Evolutionary conservation across 35 echinoderm and acorn worm genomes (phyloP).

Genomic region (Apostichopus californicus): DNA sequence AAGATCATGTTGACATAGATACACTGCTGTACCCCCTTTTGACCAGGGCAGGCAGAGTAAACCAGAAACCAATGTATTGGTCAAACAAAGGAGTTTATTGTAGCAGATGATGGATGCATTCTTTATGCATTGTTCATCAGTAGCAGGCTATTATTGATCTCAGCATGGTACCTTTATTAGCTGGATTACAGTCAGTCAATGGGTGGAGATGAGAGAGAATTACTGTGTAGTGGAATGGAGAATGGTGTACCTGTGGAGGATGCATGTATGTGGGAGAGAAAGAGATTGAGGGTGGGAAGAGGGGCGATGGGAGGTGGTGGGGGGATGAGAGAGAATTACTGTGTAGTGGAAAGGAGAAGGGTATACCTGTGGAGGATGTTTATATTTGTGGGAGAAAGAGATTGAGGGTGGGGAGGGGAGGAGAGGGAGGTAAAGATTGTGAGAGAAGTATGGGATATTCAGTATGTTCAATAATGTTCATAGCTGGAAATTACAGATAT

Average conservation of each 20-base stretch:
- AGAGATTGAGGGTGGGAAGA: not conserved
- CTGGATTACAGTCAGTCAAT: not conserved
- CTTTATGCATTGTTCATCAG: constrained; percentile 9
- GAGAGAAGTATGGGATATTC: not conserved
- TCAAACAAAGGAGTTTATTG: constrained; percentile 36
- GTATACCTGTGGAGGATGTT: not conserved
- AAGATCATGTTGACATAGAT: no score
- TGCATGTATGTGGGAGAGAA: not conserved
- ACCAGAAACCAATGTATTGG: not conserved
- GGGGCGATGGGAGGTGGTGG: no score
- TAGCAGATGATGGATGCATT: not conserved
- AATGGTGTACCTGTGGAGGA: not conserved
- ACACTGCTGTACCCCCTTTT: not conserved
- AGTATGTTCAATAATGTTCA: no score
- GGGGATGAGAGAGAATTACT: no score
- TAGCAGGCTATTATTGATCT: constrained; percentile 17
- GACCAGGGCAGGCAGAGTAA: not conserved
- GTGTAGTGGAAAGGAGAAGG: not conserved
- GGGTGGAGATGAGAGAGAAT: no score
- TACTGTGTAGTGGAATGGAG: not conserved
- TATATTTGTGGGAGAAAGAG: not conserved
- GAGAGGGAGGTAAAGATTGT: no score
- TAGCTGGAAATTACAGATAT: no score
- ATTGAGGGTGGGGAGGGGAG: not conserved
- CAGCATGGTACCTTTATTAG: not conserved